Percentiles rank a stretch among this genome's conserved stretches.
phyloP scores from a whole-genome alignment of 2,888 invertebrate genomes.

The Drosophila helvetica region DNA sequence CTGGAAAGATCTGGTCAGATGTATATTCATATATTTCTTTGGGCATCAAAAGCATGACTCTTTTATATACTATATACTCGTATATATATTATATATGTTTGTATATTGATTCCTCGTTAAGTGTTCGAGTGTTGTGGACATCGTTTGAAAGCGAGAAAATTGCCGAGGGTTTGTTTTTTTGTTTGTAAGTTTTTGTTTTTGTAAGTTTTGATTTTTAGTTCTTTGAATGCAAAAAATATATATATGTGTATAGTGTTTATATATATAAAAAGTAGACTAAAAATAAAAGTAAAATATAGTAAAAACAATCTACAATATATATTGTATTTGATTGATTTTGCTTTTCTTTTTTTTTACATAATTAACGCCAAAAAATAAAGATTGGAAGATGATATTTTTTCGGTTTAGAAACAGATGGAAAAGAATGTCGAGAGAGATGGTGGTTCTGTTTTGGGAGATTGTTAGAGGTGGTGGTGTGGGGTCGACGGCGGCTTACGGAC shows the following conservation, averaged over 20 bases:
- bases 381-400: constrained; percentile 12
- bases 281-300: constrained; percentile 65
- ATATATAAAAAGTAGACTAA: constrained; percentile 59
- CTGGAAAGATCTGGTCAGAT: constrained; percentile 8
- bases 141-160: constrained; percentile 48
- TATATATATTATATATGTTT: constrained; percentile 45
- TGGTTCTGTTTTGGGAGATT: constrained; percentile 2
- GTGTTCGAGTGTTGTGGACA: constrained; percentile 55
- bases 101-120: constrained; percentile 36
- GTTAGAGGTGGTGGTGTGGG: constrained; percentile 8
- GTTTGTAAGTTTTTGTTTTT: constrained; percentile 27
- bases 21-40: constrained; percentile 54
- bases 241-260: constrained; percentile 33
- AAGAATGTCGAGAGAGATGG: constrained; percentile 6
- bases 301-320: constrained; percentile 47
- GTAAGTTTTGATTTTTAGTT: constrained; percentile 13
- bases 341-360: constrained; percentile 7
- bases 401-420: background rate
- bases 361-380: constrained; percentile 62
- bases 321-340: constrained; percentile 24
- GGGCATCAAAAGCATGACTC: constrained; percentile 77
- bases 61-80: constrained; percentile 41
- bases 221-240: constrained; percentile 43
- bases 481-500: constrained; percentile 64
- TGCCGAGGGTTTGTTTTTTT: constrained; percentile 28